Conservation (phyloP, 1,140 invertebrate species). For the Drosophila sturtevanti region DNA sequence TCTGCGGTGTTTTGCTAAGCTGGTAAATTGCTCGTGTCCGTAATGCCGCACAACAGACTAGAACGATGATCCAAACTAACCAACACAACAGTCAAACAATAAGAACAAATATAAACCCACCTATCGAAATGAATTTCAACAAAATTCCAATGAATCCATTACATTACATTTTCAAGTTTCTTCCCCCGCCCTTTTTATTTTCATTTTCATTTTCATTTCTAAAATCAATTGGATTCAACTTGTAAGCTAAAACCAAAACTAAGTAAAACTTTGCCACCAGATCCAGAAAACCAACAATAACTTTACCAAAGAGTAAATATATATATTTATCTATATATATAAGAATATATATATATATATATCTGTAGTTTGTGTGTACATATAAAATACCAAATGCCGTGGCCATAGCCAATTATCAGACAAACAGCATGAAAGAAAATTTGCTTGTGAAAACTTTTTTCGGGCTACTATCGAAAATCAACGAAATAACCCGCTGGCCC, state of each 20-base stretch:
- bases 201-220: background rate
- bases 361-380: background rate
- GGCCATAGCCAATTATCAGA: slow-evolving; percentile 72
- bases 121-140: slow-evolving; percentile 21
- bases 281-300: slow-evolving; percentile 8
- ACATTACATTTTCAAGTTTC: slow-evolving; percentile 45
- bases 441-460: slow-evolving; percentile 62
- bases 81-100: slow-evolving; percentile 34
- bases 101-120: slow-evolving; percentile 24
- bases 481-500: slow-evolving; percentile 47
- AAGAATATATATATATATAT: background rate
- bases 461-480: slow-evolving; percentile 67
- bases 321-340: background rate
- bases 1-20: background rate
- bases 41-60: background rate
- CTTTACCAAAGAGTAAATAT: slow-evolving; percentile 15
- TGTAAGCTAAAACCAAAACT: slow-evolving; percentile 45
- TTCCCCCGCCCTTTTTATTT: too few species aligned
- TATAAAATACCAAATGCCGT: slow-evolving; percentile 50
- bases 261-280: slow-evolving; percentile 51
- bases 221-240: slow-evolving; percentile 77
- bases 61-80: slow-evolving; percentile 31
- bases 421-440: slow-evolving; percentile 66
- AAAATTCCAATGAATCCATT: slow-evolving; percentile 52
- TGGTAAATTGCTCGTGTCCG: background rate